Percentiles rank a stretch among this genome's conserved stretches.
Conservation (phyloP, 2,888 invertebrate genomes). For the Ethmia dodecea region DNA sequence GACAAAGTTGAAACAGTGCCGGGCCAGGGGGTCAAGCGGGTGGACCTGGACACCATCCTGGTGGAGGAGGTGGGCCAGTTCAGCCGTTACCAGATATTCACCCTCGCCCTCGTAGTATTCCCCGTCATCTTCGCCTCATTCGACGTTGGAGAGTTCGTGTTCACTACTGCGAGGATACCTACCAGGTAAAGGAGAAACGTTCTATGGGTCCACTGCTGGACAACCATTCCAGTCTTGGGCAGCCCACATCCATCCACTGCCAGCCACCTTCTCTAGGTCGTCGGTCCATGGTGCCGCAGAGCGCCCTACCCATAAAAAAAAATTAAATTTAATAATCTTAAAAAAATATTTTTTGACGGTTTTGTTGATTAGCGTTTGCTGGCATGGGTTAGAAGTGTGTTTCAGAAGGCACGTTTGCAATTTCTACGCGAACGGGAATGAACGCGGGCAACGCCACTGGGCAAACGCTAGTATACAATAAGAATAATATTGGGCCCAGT, state of each 20-base stretch:
- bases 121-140: conserved; percentile 65
- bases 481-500: too few relatives aligned
- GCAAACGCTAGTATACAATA: too few relatives aligned
- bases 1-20: too few relatives aligned
- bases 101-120: conserved; percentile 48
- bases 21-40: conserved; percentile 17
- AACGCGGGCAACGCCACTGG: too few relatives aligned
- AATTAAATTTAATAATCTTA: too few relatives aligned
- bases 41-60: conserved; percentile 57
- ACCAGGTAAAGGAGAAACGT: too few relatives aligned
- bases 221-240: neutral
- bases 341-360: too few relatives aligned
- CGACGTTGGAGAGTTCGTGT: conserved; percentile 63
- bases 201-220: neutral
- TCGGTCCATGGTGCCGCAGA: neutral
- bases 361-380: too few relatives aligned
- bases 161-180: conserved; percentile 61
- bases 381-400: too few relatives aligned
- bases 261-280: neutral
- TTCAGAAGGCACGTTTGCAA: too few relatives aligned
- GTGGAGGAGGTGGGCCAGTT: conserved; percentile 61
- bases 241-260: neutral
- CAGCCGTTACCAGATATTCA: conserved; percentile 56
- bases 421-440: too few relatives aligned
- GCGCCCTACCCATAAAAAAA: too few relatives aligned